Evolutionary conservation across 2,888 invertebrate species (phyloP).

Genomic region (Seira sanloemensis): DNA sequence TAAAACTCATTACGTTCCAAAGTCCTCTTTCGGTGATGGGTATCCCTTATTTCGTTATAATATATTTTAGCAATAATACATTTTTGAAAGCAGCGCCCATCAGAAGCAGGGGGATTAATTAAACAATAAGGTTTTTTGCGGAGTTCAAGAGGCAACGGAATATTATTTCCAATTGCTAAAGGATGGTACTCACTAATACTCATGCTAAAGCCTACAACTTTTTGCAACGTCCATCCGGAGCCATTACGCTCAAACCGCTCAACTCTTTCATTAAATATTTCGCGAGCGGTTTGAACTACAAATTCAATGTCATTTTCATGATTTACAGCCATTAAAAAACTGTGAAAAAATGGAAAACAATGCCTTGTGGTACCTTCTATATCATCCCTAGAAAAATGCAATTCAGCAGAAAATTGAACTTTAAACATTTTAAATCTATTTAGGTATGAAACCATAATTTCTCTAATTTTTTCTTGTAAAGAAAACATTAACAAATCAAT

Average conservation of each 20-base stretch:
- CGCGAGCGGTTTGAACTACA: constrained; percentile 11
- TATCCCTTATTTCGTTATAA: background rate
- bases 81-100: background rate
- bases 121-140: background rate
- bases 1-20: constrained; percentile 13
- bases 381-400: constrained; percentile 11
- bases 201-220: constrained; percentile 3
- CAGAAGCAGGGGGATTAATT: background rate
- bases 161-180: background rate
- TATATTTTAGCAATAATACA: constrained; percentile 6
- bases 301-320: constrained; percentile 18
- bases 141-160: background rate
- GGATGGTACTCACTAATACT: constrained; percentile 21
- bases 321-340: constrained; percentile 30
- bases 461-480: background rate
- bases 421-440: background rate
- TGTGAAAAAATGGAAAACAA: constrained; percentile 29
- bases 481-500: background rate
- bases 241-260: constrained; percentile 18
- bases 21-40: background rate
- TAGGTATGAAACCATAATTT: constrained; percentile 18
- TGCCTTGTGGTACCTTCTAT: background rate
- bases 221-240: constrained; percentile 27
- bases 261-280: constrained; percentile 15
- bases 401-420: constrained; percentile 16